Base-by-base conservation (phyloP, 2,888 invertebrate genomes). In the Anthrax anthrax region DNA sequence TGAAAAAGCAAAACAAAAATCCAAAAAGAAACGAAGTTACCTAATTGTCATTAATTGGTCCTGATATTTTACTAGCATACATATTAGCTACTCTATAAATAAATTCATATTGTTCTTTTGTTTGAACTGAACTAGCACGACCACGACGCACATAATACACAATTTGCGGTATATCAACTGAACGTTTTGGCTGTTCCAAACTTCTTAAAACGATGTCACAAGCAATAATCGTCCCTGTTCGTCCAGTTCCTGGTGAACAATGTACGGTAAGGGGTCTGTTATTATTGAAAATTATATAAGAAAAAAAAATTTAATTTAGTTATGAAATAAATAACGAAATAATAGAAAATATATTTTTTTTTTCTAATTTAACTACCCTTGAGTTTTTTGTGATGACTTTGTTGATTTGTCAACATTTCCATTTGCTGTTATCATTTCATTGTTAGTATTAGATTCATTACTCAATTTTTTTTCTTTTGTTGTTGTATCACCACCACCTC, bases 181-280 rank as follows among this genome's bases (percentile, higher is more conserved):
- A 76, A 50, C 85, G 76, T 27, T 80, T 80, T 45, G 83, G 77
- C 34, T 62, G 69, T 65, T 87, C 88, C 64, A 87, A 84, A 60
- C 90, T 87, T 59, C 88, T 78, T 69, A 92, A 84, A 57, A 85
- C 81, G 52, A 87, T 74, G 71, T 94, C 94, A 63, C 85, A 81
- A 51, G 90, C 85, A 51, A 91, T 76, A 52, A 91, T 72, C 42
- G 88, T 84, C 38, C 91, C 91, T 16, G 91, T 82, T 45, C 94
- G 76, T 1, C 92, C 94, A 40, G 92, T 92, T 54, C 94, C 85
- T 47, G 89, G 86, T 63, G 92, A 87, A 70, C 90, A 89, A 65
- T 85, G 84, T 51, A 87, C 78, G 54, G 85, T 78, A 59, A 85
- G 78, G 43, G 89, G 84, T 37, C 83, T 84, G 46, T 43, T 50